Percentiles rank a stretch among this genome's conserved stretches.
phyloP scores from a whole-genome alignment of 2,888 invertebrate species.

The Perizoma affinitatum region DNA sequence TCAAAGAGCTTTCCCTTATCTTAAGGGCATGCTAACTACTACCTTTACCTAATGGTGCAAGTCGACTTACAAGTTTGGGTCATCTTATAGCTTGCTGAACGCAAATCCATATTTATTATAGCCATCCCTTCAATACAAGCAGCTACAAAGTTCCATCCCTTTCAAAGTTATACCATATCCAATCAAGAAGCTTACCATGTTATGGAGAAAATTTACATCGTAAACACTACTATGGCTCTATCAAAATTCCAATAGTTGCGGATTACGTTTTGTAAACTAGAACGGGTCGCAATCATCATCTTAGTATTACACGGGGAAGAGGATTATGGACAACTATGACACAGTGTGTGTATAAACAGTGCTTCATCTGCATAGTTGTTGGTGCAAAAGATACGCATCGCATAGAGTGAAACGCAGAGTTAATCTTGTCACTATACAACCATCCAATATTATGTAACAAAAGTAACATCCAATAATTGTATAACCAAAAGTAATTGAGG shows the following conservation, averaged over 20 bases:
- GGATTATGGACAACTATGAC: constrained; percentile 32
- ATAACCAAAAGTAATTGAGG: no score
- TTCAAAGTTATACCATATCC: constrained; percentile 67
- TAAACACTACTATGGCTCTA: constrained; percentile 75
- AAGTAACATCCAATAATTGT: no score
- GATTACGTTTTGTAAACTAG: constrained; percentile 84
- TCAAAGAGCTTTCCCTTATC: background rate
- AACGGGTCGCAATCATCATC: constrained; percentile 82
- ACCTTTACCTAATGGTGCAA: constrained; percentile 24
- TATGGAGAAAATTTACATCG: constrained; percentile 82
- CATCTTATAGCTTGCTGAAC: constrained; percentile 34
- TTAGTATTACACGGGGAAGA: constrained; percentile 72
- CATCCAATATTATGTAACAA: no score
- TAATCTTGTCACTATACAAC: no score
- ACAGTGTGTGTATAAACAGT: constrained; percentile 3
- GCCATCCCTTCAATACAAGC: constrained; percentile 37
- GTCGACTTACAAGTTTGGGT: constrained; percentile 29
- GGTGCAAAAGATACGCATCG: no score
- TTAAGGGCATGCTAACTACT: background rate
- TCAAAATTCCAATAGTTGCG: constrained; percentile 79
- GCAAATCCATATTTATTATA: constrained; percentile 38
- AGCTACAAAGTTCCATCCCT: constrained; percentile 48
- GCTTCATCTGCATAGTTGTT: background rate
- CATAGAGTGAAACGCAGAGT: no score
- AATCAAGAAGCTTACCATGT: constrained; percentile 80